Conservation (phyloP, 1,140 invertebrate species). For the Camponotus vicinus region DNA sequence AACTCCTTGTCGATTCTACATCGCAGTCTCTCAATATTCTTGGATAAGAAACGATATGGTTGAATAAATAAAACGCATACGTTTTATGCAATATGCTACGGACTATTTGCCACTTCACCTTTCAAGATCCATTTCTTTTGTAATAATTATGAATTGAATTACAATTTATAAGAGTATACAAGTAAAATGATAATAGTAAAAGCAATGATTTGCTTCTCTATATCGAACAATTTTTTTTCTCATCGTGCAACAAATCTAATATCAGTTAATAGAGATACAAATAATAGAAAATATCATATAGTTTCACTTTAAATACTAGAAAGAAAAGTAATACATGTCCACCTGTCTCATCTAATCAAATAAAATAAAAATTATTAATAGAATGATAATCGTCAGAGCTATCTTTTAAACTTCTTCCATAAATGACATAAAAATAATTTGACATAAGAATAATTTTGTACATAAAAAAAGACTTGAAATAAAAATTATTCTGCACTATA, state of each 20-base stretch:
- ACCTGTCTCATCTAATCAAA: not conserved
- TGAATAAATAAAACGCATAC: constrained; percentile 49
- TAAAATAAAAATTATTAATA: constrained; percentile 13
- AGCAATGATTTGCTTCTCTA: not conserved
- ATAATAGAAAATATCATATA: constrained; percentile 43
- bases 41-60: constrained; percentile 6
- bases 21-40: constrained; percentile 41
- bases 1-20: constrained; percentile 20
- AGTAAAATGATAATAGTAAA: constrained; percentile 25
- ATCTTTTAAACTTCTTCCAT: not conserved
- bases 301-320: not conserved
- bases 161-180: not conserved
- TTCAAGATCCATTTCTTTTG: constrained; percentile 5
- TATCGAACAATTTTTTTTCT: not conserved
- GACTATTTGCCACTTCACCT: not conserved
- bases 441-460: not conserved
- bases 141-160: not conserved
- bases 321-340: not conserved
- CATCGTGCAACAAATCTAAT: constrained; percentile 21
- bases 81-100: not conserved
- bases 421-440: not conserved
- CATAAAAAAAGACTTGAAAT: not conserved
- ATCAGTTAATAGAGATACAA: constrained; percentile 46
- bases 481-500: not conserved
- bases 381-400: not conserved